Conservation (phyloP, 1,140 invertebrate genomes). For the Platorchestia sp. region DNA sequence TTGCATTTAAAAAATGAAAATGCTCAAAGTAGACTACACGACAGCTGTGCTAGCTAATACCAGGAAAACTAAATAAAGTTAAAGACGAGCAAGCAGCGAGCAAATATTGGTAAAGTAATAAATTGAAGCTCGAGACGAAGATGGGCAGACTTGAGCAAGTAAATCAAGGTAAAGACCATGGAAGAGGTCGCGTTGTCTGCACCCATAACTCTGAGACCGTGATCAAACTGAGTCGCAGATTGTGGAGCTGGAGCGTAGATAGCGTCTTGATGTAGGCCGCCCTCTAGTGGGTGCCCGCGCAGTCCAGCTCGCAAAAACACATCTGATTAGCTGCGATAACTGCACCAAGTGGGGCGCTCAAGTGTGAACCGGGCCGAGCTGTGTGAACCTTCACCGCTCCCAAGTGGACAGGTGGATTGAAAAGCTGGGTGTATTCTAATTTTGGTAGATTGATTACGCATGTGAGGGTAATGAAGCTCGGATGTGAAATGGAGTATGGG, state of each 20-base stretch:
- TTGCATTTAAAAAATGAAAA: not conserved
- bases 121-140: not conserved
- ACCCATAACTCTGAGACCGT: slow-evolving; percentile 29
- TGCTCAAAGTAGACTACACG: not conserved
- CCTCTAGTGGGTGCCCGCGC: not conserved
- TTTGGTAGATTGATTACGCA: not conserved
- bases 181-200: slow-evolving; percentile 28
- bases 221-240: slow-evolving; percentile 27
- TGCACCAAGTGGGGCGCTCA: not conserved
- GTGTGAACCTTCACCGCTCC: not conserved
- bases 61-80: not conserved
- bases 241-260: not conserved
- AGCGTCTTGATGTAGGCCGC: slow-evolving; percentile 13
- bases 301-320: not conserved
- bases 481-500: not conserved
- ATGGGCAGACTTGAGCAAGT: not conserved
- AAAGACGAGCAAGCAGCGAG: not conserved
- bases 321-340: not conserved
- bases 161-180: slow-evolving; percentile 4
- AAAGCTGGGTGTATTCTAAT: not conserved
- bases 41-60: not conserved
- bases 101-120: not conserved
- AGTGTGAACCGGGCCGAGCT: not conserved
- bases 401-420: not conserved
- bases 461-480: not conserved